Evolutionary conservation across 30 jellyfish, hydroid and myxozoan genomes (phyloP).

Genomic region (Hydractinia echinata): DNA sequence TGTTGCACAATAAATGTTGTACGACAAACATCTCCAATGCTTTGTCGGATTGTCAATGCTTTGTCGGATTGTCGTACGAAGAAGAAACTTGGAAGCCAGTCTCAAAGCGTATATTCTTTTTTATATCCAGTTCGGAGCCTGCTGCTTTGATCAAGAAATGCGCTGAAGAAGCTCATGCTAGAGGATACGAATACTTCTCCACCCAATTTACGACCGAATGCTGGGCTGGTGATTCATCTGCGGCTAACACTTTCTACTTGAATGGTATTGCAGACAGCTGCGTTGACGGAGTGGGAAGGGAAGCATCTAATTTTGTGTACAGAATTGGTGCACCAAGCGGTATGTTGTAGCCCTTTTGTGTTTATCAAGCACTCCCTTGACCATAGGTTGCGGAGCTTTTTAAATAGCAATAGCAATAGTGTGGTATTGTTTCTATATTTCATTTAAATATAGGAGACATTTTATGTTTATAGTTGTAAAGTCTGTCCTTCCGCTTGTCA

Average conservation of each 20-base stretch:
- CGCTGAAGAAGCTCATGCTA: conserved; percentile 36
- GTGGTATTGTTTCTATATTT: background rate
- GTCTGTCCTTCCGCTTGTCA: conserved; percentile 51
- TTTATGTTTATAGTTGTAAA: background rate
- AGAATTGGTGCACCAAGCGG: conserved; percentile 55
- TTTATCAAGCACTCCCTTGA: background rate
- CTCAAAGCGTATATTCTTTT: background rate
- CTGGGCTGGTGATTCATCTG: conserved; percentile 64
- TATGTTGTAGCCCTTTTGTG: conserved; percentile 24
- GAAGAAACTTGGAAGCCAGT: background rate
- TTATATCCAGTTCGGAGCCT: conserved; percentile 40
- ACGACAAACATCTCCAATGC: no score
- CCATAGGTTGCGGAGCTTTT: background rate
- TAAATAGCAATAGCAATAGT: background rate
- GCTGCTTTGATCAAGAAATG: conserved; percentile 42
- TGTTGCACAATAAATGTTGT: no score
- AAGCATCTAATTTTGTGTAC: conserved; percentile 53
- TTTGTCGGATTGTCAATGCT: no score
- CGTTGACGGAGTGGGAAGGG: conserved; percentile 65
- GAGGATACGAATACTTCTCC: conserved; percentile 40
- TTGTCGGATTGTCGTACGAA: no score
- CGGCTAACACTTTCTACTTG: conserved; percentile 41
- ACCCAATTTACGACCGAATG: conserved; percentile 75
- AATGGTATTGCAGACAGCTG: conserved; percentile 57
- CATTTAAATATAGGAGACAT: no score